Evolutionary conservation across 2,113 vertebrate species (phyloP).

Genomic region (Echinops telfairi): DNA sequence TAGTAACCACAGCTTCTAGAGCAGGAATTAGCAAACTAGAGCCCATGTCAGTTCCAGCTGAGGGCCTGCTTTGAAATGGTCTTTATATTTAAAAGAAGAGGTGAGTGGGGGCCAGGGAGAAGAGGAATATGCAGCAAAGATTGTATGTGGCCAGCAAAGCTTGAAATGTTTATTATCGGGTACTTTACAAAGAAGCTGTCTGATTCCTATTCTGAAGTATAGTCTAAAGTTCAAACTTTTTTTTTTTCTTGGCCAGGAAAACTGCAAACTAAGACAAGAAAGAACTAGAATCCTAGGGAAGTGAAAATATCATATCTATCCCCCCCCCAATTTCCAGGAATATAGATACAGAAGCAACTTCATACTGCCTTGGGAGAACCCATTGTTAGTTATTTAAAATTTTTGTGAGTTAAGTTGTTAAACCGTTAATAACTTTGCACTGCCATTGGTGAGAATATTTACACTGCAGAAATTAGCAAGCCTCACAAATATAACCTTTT

Average conservation of each 20-base stretch:
- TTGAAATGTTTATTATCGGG: background rate
- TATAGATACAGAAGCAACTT: background rate
- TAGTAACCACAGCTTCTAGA: background rate
- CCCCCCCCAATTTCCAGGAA: background rate
- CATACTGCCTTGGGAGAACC: background rate
- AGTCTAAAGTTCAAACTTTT: conserved; percentile 15
- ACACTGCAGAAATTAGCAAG: background rate
- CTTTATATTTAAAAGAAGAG: background rate
- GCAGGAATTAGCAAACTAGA: background rate
- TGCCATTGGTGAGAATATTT: background rate
- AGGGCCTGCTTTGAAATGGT: background rate
- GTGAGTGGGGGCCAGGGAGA: background rate
- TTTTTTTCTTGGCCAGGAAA: conserved; percentile 10
- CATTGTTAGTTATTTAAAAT: background rate
- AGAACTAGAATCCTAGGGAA: background rate
- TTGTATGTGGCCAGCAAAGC: background rate
- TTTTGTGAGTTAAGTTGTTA: background rate
- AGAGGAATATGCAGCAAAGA: background rate
- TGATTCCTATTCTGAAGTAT: background rate
- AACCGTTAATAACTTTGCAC: background rate
- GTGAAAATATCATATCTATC: background rate
- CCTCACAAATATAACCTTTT: background rate
- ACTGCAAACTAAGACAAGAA: background rate
- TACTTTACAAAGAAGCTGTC: background rate
- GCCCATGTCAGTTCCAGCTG: background rate